Base-by-base conservation (phyloP, 2,888 invertebrate species). In the Xestia rhomboidea region DNA sequence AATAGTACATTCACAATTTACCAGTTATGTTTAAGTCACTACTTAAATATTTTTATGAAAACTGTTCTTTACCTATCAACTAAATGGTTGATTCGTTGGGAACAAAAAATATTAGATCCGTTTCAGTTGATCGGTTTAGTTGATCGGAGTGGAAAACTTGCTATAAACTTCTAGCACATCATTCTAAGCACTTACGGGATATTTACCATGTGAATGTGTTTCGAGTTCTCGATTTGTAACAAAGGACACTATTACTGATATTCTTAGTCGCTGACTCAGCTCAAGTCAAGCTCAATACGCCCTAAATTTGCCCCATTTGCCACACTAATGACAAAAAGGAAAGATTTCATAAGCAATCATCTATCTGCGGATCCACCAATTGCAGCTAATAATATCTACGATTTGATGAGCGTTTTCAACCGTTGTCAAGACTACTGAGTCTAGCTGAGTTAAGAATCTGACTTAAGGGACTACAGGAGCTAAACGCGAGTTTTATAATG, bases 21-120 rank as follows among this genome's bases (percentile, higher is more conserved):
- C 13, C 13, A n/a, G 27, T 27, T 57, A 57, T 27, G 7, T 57
- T 27, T 27, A 27, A 27, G 54, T 73, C 67, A 62, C 73, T 68
- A 67, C 75, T 76, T 76, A 34, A 2, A 34, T 34, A 82, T n/a
- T 83, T 82, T 82, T 74, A 77, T 66, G n/a, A 38, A 18, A n/a
- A 69, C 54, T 64, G 41, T 30, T 66, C 3, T 68, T 57, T 54
- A 13, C 5, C n/a, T 11, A 54, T n/a, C n/a, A n/a, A n/a, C n/a
- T n/a, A n/a, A n/a, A n/a, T n/a, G n/a, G n/a, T n/a, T n/a, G n/a
- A n/a, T n/a, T n/a, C n/a, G n/a, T n/a, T n/a, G n/a, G n/a, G n/a
- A n/a, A n/a, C n/a, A n/a, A n/a, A n/a, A n/a, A n/a, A n/a, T n/a
- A n/a, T n/a, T n/a, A n/a, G n/a, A n/a, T n/a, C n/a, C n/a, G n/a